phyloP scores from a whole-genome alignment of 2,797 vertebrate genomes.

The Hypotaenidia philippensis region DNA sequence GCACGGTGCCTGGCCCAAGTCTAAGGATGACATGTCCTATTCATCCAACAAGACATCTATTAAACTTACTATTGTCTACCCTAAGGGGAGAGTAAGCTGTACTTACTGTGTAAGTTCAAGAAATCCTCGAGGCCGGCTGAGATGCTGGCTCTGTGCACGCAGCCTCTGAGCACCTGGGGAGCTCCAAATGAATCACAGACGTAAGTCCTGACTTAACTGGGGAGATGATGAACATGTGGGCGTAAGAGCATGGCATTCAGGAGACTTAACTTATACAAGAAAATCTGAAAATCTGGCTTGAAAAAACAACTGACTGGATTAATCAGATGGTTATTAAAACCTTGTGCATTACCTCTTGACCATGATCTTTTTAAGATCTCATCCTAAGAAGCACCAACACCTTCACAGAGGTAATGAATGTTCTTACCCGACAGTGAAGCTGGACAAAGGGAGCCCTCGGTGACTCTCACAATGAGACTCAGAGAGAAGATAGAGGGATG shows the following conservation, averaged over 20 bases:
- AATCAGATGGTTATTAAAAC: constrained; percentile 5
- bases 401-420: constrained; percentile 33
- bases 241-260: background rate
- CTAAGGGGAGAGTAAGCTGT: background rate
- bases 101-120: background rate
- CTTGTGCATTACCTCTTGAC: background rate
- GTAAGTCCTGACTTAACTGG: background rate
- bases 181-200: background rate
- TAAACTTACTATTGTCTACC: background rate
- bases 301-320: constrained; percentile 20
- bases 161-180: background rate
- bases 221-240: background rate
- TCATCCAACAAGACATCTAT: background rate
- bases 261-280: background rate
- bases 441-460: constrained; percentile 1
- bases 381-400: background rate
- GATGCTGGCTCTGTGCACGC: background rate
- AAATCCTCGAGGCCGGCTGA: background rate
- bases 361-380: constrained; percentile 17
- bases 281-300: background rate
- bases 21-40: background rate
- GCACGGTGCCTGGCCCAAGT: background rate
- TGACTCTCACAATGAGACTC: constrained; percentile 18
- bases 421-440: background rate
- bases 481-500: background rate